phyloP scores from a whole-genome alignment of 2,888 invertebrate species.

The Parasteatoda lunata region DNA sequence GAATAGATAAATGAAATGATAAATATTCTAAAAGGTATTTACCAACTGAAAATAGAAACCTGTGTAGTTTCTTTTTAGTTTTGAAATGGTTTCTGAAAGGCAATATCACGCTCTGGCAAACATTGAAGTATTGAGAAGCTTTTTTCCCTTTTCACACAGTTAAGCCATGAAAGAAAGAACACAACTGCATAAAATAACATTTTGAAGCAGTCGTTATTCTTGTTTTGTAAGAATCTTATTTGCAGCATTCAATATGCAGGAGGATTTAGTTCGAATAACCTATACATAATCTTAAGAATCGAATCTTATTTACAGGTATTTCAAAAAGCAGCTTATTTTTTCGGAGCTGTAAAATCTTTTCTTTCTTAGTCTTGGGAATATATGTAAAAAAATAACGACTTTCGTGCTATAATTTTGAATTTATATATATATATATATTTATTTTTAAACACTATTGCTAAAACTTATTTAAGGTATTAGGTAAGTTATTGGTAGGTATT shows the following conservation, averaged over 20 bases:
- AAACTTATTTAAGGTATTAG: too few species aligned
- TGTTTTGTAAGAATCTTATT: conserved; percentile 12
- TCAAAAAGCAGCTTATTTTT: conserved; percentile 23
- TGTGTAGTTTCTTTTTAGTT: neutral
- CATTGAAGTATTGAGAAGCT: neutral
- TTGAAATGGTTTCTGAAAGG: neutral
- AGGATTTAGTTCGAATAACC: conserved; percentile 33
- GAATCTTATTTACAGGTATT: conserved; percentile 27
- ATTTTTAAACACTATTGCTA: too few species aligned
- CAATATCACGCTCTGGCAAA: neutral
- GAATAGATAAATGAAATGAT: too few species aligned
- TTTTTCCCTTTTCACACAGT: neutral
- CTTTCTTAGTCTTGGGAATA: neutral
- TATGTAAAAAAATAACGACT: neutral
- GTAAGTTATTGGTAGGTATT: too few species aligned
- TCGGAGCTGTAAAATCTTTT: conserved; percentile 25
- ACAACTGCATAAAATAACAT: conserved; percentile 3
- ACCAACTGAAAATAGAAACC: neutral
- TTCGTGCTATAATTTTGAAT: too few species aligned
- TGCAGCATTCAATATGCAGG: conserved; percentile 7
- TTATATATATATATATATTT: too few species aligned
- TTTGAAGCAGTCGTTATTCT: conserved; percentile 13
- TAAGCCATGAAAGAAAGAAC: neutral
- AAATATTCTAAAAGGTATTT: too few species aligned
- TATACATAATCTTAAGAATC: conserved; percentile 25